Base-by-base conservation (phyloP, 2,888 invertebrate species). In the Lycia hirtaria region DNA sequence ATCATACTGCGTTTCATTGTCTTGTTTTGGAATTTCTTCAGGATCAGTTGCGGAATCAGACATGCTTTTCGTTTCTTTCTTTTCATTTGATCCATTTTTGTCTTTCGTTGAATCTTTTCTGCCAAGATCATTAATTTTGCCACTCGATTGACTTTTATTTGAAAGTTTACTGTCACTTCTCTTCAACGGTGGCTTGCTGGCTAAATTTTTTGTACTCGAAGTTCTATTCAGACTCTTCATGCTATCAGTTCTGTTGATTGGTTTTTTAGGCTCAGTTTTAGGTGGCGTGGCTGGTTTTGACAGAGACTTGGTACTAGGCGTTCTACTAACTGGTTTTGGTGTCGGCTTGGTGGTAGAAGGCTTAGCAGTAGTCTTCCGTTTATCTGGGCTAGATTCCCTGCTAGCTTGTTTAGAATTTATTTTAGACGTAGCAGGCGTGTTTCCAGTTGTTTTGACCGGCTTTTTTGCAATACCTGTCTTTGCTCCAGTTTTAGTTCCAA, bases 1-100 rank as follows among this genome's bases (percentile, higher is more conserved):
- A 57, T 92, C 92, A 62, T 87, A 91, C 68, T 92, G 92, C 0
- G 92, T 92, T 69, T 89, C 87, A 59, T 81, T 91, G 58, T 92
- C 92, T 70, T 91, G 89, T 62, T 73, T 91, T 17, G 64, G 65
- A 19, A 85, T 72, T 63, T 81, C 83, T n/a, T 86, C 85, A 28
- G 67, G 72, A 32, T 79, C 78, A 10, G 75, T 75, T 17, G 77
- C 69, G 0, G 80, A 77, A 37, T 69, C 73, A 45, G 72, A 68
- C 52, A 62, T 52, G 6, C 63, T 67, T 56, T 55, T 61, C 17
- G 37, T 58, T 20, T 71, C 68, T 41, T 75, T 66, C 51, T 70
- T 74, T 5, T 55, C 57, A 38, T 67, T 71, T 10, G 47, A 41
- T 17, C 37, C 43, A 20, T 73, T 80, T 6, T 72, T 68, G 9